Base-by-base conservation (phyloP, 2,113 vertebrate genomes). In the Tenebrosternarchus preto region DNA sequence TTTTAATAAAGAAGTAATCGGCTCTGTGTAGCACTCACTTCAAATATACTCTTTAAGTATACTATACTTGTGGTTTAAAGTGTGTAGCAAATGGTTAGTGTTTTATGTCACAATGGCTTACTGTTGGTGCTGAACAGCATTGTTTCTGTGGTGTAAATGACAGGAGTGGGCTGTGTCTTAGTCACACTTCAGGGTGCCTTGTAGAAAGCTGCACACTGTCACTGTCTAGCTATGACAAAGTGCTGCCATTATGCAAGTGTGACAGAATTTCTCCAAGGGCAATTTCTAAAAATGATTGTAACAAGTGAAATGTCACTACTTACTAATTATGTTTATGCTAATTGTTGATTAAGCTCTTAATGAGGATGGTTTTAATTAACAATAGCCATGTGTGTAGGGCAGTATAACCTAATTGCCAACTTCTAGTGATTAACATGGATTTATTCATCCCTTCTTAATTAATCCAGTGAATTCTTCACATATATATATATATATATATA, bases 271-370 rank as follows among this genome's bases (percentile, higher is more conserved):
- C 91, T 94, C 94, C 85, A 87, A 90, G 94, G 94, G 93, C 93
- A 95, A 95, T 97, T 97, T 96, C 93, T 88, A 94, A 95, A 95
- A 98, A 98, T 97, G 93, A 96, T 90, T 94, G 91, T 93, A 93
- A 91, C 91, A 93, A 94, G 93, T 93, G 94, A 96, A 98, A 98
- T 99, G 96, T 97, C 97, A 97, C 89, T 90, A 82, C 93, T 92
- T 84, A 87, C 94, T 98, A 97, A 97, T 99, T 97, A 97, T 97
- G 95, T 96, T 97, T 96, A 96, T 97, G 95, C 95, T 97, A 98
- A 99, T 98, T 98, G 96, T 96, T 98, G 97, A 99, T 98, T 98
- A 97, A 95, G 85, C 87, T 90, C 86, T 93, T 95, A 97, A 96
- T 96, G 95, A 93, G 92, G 94, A 93, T 93, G 91, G 91, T 96